A percentile compares a stretch with the other conserved stretches of the same genome.
phyloP scores from a whole-genome alignment of 2,888 invertebrate genomes.

The Trichogramma dendrolimi region DNA sequence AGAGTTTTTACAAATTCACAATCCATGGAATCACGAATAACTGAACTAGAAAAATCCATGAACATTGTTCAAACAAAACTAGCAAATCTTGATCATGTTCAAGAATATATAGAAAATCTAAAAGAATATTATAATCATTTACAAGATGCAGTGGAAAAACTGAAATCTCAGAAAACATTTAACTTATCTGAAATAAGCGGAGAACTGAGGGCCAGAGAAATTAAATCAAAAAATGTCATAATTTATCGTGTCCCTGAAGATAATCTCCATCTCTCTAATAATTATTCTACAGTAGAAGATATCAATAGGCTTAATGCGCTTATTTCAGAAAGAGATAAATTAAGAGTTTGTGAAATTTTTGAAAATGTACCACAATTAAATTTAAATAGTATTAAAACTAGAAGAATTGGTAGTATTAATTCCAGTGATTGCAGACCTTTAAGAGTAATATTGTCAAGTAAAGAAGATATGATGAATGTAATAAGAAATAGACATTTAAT shows the following conservation, averaged over 20 bases:
- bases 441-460: conserved; percentile 15
- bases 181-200: conserved; percentile 14
- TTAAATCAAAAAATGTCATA: conserved; percentile 20
- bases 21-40: conserved; percentile 25
- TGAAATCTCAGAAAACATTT: conserved; percentile 5
- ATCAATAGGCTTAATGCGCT: conserved; percentile 24
- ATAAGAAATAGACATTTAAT: conserved; percentile 19
- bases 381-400: conserved; percentile 14
- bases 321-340: conserved; percentile 19
- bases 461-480: conserved; percentile 17
- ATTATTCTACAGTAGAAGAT: conserved; percentile 25
- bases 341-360: conserved; percentile 20
- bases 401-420: conserved; percentile 14
- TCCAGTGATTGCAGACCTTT: conserved; percentile 14
- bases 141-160: conserved; percentile 12
- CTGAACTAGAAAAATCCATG: conserved; percentile 17
- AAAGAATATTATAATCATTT: conserved; percentile 10
- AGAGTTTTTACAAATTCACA: conserved; percentile 19
- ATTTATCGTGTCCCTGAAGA: conserved; percentile 26
- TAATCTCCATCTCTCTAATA: conserved; percentile 23
- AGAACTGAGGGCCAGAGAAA: conserved; percentile 20
- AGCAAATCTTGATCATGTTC: conserved; percentile 19
- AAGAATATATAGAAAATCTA: conserved; percentile 20
- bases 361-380: conserved; percentile 16
- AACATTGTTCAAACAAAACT: conserved; percentile 19